These are phyloP conservation scores for Threskiornis aethiopicus DNA, from an alignment of 2,797 vertebrate species.

Conservation along the genomic window DNA sequence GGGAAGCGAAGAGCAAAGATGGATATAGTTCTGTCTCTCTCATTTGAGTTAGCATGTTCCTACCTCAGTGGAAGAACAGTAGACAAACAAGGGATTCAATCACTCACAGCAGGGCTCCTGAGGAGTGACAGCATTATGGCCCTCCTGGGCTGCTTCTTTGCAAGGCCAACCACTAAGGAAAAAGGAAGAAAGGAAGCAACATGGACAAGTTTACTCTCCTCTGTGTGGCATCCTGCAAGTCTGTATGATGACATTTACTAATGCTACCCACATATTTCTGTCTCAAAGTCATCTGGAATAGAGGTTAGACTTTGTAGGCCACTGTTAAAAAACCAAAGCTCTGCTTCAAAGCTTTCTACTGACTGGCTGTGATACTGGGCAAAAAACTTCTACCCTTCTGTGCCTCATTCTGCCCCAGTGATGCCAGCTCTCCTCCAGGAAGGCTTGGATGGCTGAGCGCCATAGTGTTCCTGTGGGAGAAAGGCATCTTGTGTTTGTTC, in stretches of 20 bases:
- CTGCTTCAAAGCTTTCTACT: background rate
- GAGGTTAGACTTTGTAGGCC: conserved; percentile 6
- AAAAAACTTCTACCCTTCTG: background rate
- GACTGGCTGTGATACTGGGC: background rate
- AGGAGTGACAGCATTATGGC: background rate
- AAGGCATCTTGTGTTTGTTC: background rate
- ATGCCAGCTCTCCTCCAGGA: background rate
- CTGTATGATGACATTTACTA: background rate
- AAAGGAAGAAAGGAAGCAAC: background rate
- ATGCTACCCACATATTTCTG: conserved; percentile 8
- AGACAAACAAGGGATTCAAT: background rate
- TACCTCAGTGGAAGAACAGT: background rate
- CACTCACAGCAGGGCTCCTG: background rate
- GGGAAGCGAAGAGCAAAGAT: background rate
- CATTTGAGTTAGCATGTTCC: background rate
- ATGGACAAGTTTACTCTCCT: background rate
- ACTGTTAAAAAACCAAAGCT: background rate
- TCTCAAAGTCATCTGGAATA: background rate
- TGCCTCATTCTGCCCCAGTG: background rate
- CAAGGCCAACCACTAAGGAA: background rate
- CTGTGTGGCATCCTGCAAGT: background rate
- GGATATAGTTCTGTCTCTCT: background rate
- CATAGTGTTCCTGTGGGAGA: background rate
- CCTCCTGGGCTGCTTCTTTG: background rate
- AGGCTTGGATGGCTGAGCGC: background rate